Evolutionary conservation across 2,797 vertebrate species (phyloP).

Genomic region (Peromyscus attwateri): DNA sequence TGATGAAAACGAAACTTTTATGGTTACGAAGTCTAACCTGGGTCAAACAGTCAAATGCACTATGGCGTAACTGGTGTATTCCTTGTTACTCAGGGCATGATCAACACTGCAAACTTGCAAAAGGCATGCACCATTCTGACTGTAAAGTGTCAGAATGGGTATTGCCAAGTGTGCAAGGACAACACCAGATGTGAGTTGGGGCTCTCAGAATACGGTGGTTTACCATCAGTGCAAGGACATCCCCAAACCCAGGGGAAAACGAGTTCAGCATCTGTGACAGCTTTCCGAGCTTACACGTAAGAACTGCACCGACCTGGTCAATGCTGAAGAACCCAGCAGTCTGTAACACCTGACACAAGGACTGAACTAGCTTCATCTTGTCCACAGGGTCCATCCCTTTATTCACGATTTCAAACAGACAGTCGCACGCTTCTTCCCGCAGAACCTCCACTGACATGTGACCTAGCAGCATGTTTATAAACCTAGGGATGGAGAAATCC

Average conservation of each 20-base stretch:
- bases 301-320: slow-evolving; percentile 92
- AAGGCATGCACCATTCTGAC: background rate
- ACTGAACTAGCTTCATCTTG: slow-evolving; percentile 98
- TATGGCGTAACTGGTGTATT: background rate
- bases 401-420: slow-evolving; percentile 98
- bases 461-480: slow-evolving; percentile 97
- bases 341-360: slow-evolving; percentile 96
- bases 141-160: background rate
- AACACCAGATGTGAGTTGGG: background rate
- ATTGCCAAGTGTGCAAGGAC: background rate
- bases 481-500: slow-evolving; percentile 88
- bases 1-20: background rate
- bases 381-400: slow-evolving; percentile 99
- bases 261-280: background rate
- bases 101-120: background rate
- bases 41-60: background rate
- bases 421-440: slow-evolving; percentile 98
- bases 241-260: background rate
- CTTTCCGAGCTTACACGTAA: background rate
- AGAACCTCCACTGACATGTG: slow-evolving; percentile 99
- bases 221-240: background rate
- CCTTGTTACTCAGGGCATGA: background rate
- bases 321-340: slow-evolving; percentile 97
- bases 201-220: background rate
- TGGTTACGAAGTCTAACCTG: background rate